A percentile compares a stretch with the other conserved stretches of the same genome.
Evolutionary conservation across 2,888 invertebrate species (phyloP).

Genomic region (Anodontia alba): DNA sequence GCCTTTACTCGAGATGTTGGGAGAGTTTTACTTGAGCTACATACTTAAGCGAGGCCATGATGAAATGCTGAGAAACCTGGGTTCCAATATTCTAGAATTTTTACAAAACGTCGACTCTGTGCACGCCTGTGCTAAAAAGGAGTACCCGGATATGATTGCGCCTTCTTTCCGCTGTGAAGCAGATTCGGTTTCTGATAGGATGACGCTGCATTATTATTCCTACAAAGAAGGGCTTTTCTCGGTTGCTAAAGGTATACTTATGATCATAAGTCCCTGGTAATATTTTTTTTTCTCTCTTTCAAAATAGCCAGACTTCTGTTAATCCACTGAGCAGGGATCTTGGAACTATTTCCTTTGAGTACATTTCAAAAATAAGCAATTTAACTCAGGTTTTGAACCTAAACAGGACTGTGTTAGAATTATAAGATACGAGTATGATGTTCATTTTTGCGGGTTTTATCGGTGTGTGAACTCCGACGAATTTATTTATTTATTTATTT

Average conservation of each 20-base stretch:
- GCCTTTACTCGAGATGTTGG: slow-evolving; percentile 69
- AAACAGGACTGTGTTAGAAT: no score
- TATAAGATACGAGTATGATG: no score
- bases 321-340: no score
- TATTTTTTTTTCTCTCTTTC: no score
- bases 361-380: no score
- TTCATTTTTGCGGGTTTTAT: no score
- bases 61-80: slow-evolving; percentile 73
- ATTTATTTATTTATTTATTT: no score
- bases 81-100: slow-evolving; percentile 72
- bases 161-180: slow-evolving; percentile 77
- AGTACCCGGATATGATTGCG: slow-evolving; percentile 73
- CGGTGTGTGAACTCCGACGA: no score
- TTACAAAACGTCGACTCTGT: slow-evolving; percentile 77
- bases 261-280: no score
- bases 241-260: slow-evolving; percentile 69
- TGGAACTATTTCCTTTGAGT: no score
- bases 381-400: no score
- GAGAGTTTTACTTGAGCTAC: slow-evolving; percentile 70
- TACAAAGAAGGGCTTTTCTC: slow-evolving; percentile 68
- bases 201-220: slow-evolving; percentile 77
- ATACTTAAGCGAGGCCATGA: slow-evolving; percentile 70
- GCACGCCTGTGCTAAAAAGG: slow-evolving; percentile 69
- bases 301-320: no score
- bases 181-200: slow-evolving; percentile 70